Conservation (phyloP, 2,888 invertebrate genomes). For the Luffia ferchaultella region DNA sequence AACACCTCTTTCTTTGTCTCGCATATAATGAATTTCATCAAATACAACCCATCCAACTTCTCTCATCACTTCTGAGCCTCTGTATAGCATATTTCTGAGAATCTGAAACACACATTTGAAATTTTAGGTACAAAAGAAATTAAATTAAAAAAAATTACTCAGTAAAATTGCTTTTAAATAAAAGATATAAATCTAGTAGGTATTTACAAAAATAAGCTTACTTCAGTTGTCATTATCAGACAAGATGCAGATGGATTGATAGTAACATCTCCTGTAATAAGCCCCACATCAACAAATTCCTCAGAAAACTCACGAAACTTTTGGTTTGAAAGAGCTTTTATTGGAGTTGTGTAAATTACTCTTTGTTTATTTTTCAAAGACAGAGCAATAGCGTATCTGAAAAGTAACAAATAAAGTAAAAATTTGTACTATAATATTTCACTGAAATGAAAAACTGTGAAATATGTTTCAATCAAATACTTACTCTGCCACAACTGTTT, state of each 20-base stretch:
- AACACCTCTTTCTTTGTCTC: slow-evolving; percentile 98
- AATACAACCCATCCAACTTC: slow-evolving; percentile 99
- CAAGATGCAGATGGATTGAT: slow-evolving; percentile 98
- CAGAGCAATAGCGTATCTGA: slow-evolving; percentile 92
- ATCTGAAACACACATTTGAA: slow-evolving; percentile 68
- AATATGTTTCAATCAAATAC: slow-evolving; percentile 29
- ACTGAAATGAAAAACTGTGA: background rate
- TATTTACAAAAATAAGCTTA: slow-evolving; percentile 44
- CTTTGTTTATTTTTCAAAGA: slow-evolving; percentile 94
- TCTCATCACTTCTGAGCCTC: slow-evolving; percentile 98
- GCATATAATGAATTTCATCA: slow-evolving; percentile 99
- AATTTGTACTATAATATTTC: background rate
- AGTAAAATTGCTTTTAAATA: no score
- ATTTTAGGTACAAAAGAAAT: background rate
- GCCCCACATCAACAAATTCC: slow-evolving; percentile 96
- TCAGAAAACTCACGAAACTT: slow-evolving; percentile 98
- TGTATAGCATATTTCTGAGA: slow-evolving; percentile 96
- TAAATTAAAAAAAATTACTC: background rate
- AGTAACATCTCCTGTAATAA: slow-evolving; percentile 99
- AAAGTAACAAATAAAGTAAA: slow-evolving; percentile 8
- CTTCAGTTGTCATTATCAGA: slow-evolving; percentile 99
- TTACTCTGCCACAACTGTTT: slow-evolving; percentile 99
- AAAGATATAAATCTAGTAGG: slow-evolving; percentile 1
- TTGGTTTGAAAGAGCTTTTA: slow-evolving; percentile 99
- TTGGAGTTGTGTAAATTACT: slow-evolving; percentile 99